A percentile compares a stretch with the other conserved stretches of the same genome.
phyloP scores from a whole-genome alignment of 2,113 vertebrate genomes.

The Laterallus jamaicensis region DNA sequence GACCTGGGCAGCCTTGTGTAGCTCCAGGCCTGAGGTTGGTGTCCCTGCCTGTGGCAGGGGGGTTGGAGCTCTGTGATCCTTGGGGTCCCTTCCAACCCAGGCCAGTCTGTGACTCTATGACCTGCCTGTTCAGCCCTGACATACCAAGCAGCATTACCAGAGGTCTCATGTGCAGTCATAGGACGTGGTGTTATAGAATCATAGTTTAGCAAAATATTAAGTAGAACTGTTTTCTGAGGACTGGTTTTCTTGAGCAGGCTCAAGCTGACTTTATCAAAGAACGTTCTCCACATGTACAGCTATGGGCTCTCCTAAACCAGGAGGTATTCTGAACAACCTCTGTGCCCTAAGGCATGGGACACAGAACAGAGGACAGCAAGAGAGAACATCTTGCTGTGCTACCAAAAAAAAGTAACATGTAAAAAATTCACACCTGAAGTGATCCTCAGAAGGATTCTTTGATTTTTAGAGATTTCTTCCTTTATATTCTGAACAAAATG shows the following conservation, averaged over 20 bases:
- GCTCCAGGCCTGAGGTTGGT: too few species aligned
- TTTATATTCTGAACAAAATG: too few species aligned
- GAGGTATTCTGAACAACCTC: neutral
- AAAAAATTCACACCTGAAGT: neutral
- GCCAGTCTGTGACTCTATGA: too few species aligned
- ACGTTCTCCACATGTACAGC: neutral
- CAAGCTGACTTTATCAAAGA: neutral
- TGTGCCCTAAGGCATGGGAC: neutral
- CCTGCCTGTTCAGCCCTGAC: neutral
- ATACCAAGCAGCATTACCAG: neutral
- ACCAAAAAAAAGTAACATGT: neutral
- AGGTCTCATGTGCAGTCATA: rapidly evolving
- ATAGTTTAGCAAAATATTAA: neutral
- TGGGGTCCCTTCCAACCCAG: too few species aligned
- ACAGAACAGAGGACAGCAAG: neutral
- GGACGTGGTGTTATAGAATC: neutral
- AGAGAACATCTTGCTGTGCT: neutral
- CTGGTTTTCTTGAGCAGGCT: neutral
- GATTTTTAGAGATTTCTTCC: neutral
- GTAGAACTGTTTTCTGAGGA: neutral
- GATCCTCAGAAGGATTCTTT: neutral
- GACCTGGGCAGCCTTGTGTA: neutral
- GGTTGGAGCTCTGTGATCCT: too few species aligned
- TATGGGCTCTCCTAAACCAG: neutral
- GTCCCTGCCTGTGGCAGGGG: too few species aligned